Evolutionary conservation across 2,797 vertebrate genomes (phyloP), one percentile per base, ranked within the genome.

Genomic region (Ctenosaura bakeri): DNA sequence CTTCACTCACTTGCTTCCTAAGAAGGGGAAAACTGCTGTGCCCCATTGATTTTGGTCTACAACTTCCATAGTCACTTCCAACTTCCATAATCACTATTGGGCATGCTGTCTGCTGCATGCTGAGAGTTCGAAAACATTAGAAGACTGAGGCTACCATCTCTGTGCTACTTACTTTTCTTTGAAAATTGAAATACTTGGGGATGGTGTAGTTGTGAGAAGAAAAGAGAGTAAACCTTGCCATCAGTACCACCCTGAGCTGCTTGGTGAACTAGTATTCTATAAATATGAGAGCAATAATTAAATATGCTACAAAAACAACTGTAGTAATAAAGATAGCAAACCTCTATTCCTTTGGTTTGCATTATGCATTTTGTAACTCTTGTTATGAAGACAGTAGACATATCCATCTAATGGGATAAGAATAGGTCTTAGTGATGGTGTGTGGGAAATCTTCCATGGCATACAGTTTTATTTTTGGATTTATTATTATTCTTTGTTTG

Each of bases 381-480:
- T 83, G 38, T 52, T 32, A 32, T 8, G 35, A 69, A 42, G 50
- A 79, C 35, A 54, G 16, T 38, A 59, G 71, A 54, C 7, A 35
- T 92, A 59, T 56, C 69, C 59, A 56, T 59, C 35, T 6, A 42
- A 46, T 1, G 46, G 66, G 13, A 71, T 38, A 59, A 13, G 50
- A 46, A 35, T 79, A 5, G 10, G 1, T 85, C 20, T 81, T 24
- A 46, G 80, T 82, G 35, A 64, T 56, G 24, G 50, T 77, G 10
- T 38, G 82, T 82, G 35, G 46, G 18, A 78, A 24, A 35, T 66
- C 86, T 85, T 56, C 84, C 71, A 77, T 35, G 32, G 86, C 69
- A 88, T 14, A 82, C 80, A 1, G 4, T 89, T 89, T 90, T 87
- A 77, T 87, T 87, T 77, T 91, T 82, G 54, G 50, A 35, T 85